A percentile compares a stretch with the other conserved stretches of the same genome.
Conservation (phyloP, 2,797 vertebrate species). For the Hoplostethus mediterraneus region DNA sequence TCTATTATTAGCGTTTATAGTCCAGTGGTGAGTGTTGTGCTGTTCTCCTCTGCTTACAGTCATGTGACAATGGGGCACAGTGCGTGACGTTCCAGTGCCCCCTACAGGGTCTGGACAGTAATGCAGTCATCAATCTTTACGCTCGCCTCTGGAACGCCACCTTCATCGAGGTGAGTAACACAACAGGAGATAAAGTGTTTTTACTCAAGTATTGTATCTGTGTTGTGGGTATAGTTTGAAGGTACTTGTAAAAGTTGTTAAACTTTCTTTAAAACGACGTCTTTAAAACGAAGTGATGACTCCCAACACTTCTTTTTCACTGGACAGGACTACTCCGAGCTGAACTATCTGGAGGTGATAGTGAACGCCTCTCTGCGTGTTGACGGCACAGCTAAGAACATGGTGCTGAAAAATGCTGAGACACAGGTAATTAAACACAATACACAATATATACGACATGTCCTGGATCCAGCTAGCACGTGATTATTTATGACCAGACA, state of each 20-base stretch:
- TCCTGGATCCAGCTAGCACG: neutral
- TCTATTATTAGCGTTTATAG: slow-evolving; percentile 2
- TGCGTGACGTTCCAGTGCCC: slow-evolving; percentile 91
- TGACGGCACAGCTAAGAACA: slow-evolving; percentile 82
- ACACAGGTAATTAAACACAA: slow-evolving; percentile 82
- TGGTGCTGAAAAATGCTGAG: slow-evolving; percentile 85
- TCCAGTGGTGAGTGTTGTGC: slow-evolving; percentile 1
- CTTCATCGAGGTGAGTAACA: slow-evolving; percentile 91
- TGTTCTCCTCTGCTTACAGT: slow-evolving; percentile 74
- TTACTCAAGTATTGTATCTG: neutral
- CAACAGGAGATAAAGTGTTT: neutral
- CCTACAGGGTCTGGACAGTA: slow-evolving; percentile 91
- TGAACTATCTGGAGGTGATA: slow-evolving; percentile 90
- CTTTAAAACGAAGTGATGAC: neutral
- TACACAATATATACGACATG: neutral
- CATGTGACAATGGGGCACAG: slow-evolving; percentile 83
- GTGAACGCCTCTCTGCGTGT: slow-evolving; percentile 88
- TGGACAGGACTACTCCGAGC: slow-evolving; percentile 87
- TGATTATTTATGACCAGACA: neutral
- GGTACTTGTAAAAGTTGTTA: no score
- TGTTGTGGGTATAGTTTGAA: neutral
- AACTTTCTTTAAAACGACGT: no score
- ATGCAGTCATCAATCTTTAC: slow-evolving; percentile 86
- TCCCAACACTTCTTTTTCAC: neutral
- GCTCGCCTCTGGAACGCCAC: slow-evolving; percentile 94